Base-by-base conservation (phyloP, 2,113 vertebrate species). In the Embiotoca jacksoni region DNA sequence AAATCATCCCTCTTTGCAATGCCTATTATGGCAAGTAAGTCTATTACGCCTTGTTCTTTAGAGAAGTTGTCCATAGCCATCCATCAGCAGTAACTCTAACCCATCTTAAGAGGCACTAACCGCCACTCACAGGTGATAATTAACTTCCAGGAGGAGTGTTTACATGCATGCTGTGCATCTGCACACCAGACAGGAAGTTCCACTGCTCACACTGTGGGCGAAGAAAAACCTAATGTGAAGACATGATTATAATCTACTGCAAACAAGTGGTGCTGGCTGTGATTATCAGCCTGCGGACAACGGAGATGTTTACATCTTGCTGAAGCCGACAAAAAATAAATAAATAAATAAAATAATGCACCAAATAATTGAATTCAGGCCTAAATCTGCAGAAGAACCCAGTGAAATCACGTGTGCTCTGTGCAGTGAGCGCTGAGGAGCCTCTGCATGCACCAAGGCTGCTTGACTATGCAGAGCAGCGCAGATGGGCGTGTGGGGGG, bases 401-500 rank as follows among this genome's bases (percentile, higher is more conserved):
- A 13, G 8, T 74, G 60, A 68, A 23, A 79, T 67, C 84, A 64
- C 80, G 71, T 73, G 81, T 80, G 83, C 70, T 14, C 41, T 54
- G 61, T 89, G 84, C 74, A 75, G 13, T 30, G 41, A 58, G 68
- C 3, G 33, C 75, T 69, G 23, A 1, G 78, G 79, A 73, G 75
- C 50, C 30, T 62, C 54, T 86, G 77, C 83, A 82, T 79, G 85
- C 81, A 81, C 58, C 69, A 33, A n/a, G 70, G 50, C 89, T 87
- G 85, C 88, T 91, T 89, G 73, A 35, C 83, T 83, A 89, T 92
- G 92, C 91, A 89, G 87, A 89, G 82, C 80, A 61, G 87, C 91
- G 85, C 90, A 92, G 92, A 93, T 92, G 90, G 92, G 87, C 67
- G 73, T 83, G 77, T 77, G 72, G 90, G 92, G 91, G 92, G 90